phyloP scores from a whole-genome alignment of 2,888 invertebrate species.

The Limenitis camilla region DNA sequence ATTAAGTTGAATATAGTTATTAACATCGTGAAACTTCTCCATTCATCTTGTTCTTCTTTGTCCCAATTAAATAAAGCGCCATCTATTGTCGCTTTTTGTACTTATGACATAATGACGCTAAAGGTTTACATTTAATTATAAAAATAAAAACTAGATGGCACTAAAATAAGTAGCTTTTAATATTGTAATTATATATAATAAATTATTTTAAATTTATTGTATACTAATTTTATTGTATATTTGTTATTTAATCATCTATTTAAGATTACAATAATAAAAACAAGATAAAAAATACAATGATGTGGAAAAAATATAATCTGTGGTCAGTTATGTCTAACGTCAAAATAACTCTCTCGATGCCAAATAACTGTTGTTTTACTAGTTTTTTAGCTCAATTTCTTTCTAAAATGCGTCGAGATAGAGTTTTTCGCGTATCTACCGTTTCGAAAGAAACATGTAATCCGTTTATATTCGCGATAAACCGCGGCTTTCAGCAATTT shows the following conservation, averaged over 20 bases:
- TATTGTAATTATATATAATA: no score
- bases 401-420: constrained; percentile 46
- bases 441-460: constrained; percentile 21
- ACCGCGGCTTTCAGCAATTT: constrained; percentile 28
- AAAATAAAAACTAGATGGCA: not conserved
- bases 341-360: constrained; percentile 68
- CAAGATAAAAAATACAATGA: not conserved
- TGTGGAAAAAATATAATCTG: constrained; percentile 3
- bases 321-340: constrained; percentile 30
- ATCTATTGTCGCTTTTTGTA: not conserved
- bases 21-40: no score
- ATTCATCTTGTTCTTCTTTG: no score
- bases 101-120: not conserved
- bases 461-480: constrained; percentile 25
- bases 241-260: not conserved
- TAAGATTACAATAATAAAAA: not conserved
- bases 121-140: no score
- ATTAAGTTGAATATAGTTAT: no score
- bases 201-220: no score
- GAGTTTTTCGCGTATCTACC: constrained; percentile 43
- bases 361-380: constrained; percentile 59
- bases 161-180: not conserved
- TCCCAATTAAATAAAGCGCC: not conserved
- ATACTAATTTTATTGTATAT: no score
- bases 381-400: constrained; percentile 35